phyloP scores from a whole-genome alignment of 2,113 vertebrate genomes.

The Monopterus albus region DNA sequence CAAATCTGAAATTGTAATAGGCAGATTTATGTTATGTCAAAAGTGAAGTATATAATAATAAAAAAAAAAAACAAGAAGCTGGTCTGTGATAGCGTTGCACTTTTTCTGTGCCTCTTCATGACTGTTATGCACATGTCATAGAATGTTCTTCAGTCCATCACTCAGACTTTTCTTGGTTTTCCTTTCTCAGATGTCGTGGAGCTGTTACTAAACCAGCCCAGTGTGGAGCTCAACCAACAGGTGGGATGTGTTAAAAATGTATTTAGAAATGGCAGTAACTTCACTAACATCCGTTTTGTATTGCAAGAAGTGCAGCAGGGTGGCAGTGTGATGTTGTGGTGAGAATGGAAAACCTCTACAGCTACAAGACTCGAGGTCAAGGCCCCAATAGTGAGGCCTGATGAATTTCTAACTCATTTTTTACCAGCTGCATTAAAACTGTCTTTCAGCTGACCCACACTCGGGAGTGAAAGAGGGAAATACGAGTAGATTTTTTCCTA shows the following conservation, averaged over 20 bases:
- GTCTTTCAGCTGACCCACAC: too few species aligned
- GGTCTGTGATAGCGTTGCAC: neutral
- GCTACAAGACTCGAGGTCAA: neutral
- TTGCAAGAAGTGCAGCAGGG: neutral
- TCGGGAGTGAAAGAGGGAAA: too few species aligned
- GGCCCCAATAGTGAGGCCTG: neutral
- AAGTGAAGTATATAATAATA: neutral
- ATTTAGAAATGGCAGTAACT: neutral
- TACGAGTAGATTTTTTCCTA: too few species aligned
- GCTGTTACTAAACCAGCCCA: slow-evolving; percentile 89
- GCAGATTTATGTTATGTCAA: neutral
- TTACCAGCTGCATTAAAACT: too few species aligned
- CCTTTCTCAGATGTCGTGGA: slow-evolving; percentile 92
- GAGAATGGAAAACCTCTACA: neutral
- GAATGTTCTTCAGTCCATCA: neutral
- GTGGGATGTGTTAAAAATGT: slow-evolving; percentile 71
- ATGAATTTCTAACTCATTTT: too few species aligned
- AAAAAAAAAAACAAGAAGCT: slow-evolving; percentile 44
- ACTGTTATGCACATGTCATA: neutral
- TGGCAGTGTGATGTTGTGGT: neutral
- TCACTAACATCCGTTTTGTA: neutral
- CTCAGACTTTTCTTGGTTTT: slow-evolving; percentile 3
- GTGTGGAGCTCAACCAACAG: slow-evolving; percentile 96
- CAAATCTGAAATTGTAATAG: neutral
- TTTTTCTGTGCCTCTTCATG: neutral